Base-by-base conservation (phyloP, 2,113 vertebrate genomes). In the Clarias magur region DNA sequence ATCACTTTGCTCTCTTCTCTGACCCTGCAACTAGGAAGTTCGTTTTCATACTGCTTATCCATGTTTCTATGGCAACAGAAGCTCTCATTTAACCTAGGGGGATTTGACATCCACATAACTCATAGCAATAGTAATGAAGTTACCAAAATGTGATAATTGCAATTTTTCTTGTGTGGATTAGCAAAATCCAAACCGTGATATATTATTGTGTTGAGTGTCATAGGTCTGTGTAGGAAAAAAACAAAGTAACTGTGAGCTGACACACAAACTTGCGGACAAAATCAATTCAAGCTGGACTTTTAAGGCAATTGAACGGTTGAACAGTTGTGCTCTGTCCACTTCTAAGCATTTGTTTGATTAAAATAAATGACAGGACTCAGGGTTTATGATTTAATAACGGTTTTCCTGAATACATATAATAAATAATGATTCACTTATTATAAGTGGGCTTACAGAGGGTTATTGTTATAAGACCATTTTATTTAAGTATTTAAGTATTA, bases 1-100 rank as follows among this genome's bases (percentile, higher is more conserved):
- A 89, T 83, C 68, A 56, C 68, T 76, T 73, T 82, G 78, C 78
- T 85, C 85, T 89, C 34, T 73, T 81, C 76, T 76, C 59, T 87
- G 68, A 87, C 82, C 82, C 82, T 72, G 10, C 48, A n/a, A 68
- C 54, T 23, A 81, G 57, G 57, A 89, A 80, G 27, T 56, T 57
- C 65, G 27, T 68, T 83, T 85, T 65, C 67, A 87, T 56, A 80
- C 86, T 59, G 76, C 72, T 59, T 38, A 82, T 34, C 59, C 59
- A 16, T 57, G 62, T 86, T 57, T n/a, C 59, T 65, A 76, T 57
- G 25, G 86, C 85, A 85, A 87, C 60, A 17, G 7, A 73, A 60
- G 23, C 59, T 85, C 75, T 75, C 67, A 75, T 57, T 68, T 88
- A 30, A 53, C 23, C 10, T 7, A 15, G 10, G 25, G 30, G 70